Conservation (phyloP, 1,140 invertebrate species). For the Tribolium madens region DNA sequence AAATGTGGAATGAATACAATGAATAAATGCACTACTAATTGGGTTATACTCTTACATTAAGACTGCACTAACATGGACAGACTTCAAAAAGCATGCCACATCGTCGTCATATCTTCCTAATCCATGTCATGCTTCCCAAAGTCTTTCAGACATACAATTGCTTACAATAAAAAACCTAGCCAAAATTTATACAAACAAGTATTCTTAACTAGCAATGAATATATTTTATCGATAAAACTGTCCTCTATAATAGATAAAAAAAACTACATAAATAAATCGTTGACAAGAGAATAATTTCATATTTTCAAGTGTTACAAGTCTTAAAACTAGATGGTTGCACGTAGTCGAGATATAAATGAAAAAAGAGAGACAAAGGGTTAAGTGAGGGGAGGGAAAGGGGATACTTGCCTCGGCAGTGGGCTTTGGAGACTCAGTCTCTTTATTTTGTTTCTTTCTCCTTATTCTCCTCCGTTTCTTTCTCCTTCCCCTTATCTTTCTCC, state of each 20-base stretch:
- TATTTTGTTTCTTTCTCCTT: slow-evolving; percentile 78
- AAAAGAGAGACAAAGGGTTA: slow-evolving; percentile 42
- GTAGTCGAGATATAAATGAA: slow-evolving; percentile 54
- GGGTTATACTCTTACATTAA: slow-evolving; percentile 60
- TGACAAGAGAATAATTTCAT: slow-evolving; percentile 52
- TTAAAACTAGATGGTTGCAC: slow-evolving; percentile 62
- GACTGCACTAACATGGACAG: slow-evolving; percentile 64
- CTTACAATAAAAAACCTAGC: slow-evolving; percentile 65
- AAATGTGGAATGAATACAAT: slow-evolving; percentile 65
- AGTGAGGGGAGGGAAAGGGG: slow-evolving; percentile 43
- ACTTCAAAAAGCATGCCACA: slow-evolving; percentile 43
- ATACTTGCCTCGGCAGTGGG: slow-evolving; percentile 59
- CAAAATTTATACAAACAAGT: slow-evolving; percentile 66
- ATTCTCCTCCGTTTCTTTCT: slow-evolving; percentile 78
- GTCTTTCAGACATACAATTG: slow-evolving; percentile 59
- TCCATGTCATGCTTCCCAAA: slow-evolving; percentile 46
- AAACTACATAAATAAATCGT: slow-evolving; percentile 61
- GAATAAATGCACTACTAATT: slow-evolving; percentile 63
- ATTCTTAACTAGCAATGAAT: slow-evolving; percentile 63
- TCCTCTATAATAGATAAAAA: slow-evolving; percentile 61
- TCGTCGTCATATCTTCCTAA: slow-evolving; percentile 13
- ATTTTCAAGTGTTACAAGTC: slow-evolving; percentile 45
- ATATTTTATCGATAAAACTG: slow-evolving; percentile 60
- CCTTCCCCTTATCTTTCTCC: slow-evolving; percentile 76
- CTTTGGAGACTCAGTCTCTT: slow-evolving; percentile 55